Evolutionary conservation across 2,888 invertebrate species (phyloP), one percentile per base, ranked within the genome.

Genomic region (Noctua fimbriata): DNA sequence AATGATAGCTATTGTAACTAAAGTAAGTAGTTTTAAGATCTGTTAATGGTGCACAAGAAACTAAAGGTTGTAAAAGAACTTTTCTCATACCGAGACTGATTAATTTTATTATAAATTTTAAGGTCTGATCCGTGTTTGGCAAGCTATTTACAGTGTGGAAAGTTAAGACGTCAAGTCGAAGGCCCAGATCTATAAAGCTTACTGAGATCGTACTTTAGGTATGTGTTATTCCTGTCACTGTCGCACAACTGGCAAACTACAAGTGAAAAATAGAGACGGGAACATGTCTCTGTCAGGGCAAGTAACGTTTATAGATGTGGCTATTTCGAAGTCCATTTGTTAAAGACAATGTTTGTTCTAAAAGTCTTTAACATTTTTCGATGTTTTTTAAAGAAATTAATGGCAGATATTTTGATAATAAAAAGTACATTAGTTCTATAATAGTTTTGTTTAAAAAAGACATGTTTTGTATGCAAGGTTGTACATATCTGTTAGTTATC

Each of bases 41-140:
- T 89, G 88, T 85, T 89, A 79, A 91, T 92, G 93, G 93, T 94
- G 93, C 94, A 93, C 90, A 90, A 77, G 89, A 89, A 92, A 92
- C 90, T 90, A 90, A 93, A 85, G 94, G 93, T 94, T 95, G 94
- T 94, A 91, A 91, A 89, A 90, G 72, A 92, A 91, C 87, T 91
- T 87, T 92, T 92, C 94, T 95, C 93, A 92, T 89, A 90, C 89
- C 91, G 95, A 96, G 96, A 96, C 96, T 96, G 96, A 96, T 93
- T 96, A 96, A 94, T 96, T 95, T 92, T 95, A 93, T 91, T 90
- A 91, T 92, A 89, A 88, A 85, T 93, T 89, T 86, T 88, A 89
- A 90, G 86, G 78, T 81, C 81, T 84, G 76, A 79, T 73, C 78
- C 69, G 58, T 76, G 84, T 84, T 81, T 81, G 85, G 79, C 78